A percentile compares a stretch with the other conserved stretches of the same genome.
phyloP scores from a whole-genome alignment of 1,140 invertebrate genomes.

The Ruditapes philippinarum region DNA sequence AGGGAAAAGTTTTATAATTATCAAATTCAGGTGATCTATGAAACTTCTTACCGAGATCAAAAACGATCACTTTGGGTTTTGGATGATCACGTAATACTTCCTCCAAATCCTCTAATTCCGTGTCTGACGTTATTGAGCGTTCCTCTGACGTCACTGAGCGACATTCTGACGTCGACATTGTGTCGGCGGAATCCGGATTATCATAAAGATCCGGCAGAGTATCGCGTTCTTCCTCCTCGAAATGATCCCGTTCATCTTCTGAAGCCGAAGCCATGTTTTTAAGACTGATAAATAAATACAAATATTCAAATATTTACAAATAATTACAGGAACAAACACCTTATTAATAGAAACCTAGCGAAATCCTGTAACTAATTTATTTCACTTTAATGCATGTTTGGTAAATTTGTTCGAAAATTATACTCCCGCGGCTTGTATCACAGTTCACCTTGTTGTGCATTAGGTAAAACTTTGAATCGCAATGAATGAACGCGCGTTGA shows the following conservation, averaged over 20 bases:
- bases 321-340: background rate
- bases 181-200: slow-evolving; percentile 55
- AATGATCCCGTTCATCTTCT: slow-evolving; percentile 37
- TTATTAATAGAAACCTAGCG: background rate
- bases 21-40: background rate
- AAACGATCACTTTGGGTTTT: slow-evolving; percentile 63
- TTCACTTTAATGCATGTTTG: background rate
- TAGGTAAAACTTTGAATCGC: slow-evolving; percentile 12
- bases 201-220: slow-evolving; percentile 54
- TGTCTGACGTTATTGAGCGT: slow-evolving; percentile 56
- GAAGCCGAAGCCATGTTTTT: slow-evolving; percentile 41
- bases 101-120: slow-evolving; percentile 47
- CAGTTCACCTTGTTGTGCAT: background rate
- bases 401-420: background rate
- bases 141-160: slow-evolving; percentile 60
- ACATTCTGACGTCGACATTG: slow-evolving; percentile 43
- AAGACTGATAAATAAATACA: too few species aligned
- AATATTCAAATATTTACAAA: background rate
- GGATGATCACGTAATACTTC: slow-evolving; percentile 52
- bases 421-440: background rate
- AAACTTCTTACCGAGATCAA: slow-evolving; percentile 63
- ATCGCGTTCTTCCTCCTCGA: slow-evolving; percentile 57
- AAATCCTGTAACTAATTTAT: background rate
- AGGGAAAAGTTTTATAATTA: too few species aligned
- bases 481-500: slow-evolving; percentile 45